Base-by-base conservation (phyloP, 2,113 vertebrate genomes). In the Orcinus orca region DNA sequence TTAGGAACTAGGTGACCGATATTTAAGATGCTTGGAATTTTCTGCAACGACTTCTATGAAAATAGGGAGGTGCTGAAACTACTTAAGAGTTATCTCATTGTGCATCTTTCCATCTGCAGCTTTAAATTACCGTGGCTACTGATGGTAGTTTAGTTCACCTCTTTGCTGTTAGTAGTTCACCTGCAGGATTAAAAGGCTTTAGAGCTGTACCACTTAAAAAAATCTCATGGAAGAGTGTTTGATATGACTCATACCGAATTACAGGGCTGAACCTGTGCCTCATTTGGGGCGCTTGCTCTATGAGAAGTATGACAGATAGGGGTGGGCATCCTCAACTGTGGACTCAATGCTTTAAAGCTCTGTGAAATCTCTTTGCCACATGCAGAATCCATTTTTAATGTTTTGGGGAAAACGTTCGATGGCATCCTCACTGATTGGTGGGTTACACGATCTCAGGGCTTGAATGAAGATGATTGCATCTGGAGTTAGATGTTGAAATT, bases 61-160 rank as follows among this genome's bases (percentile, higher is more conserved):
- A 86, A 95, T 13, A 84, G 50, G 88, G 71, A 93, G 93, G 67
- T 90, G 85, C 60, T 88, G 68, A 47, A 94, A 80, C 84, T 94
- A 33, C 71, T 77, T 2, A 8, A 5, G 90, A 88, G 93, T 97
- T 95, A 58, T 26, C 63, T 82, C 93, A 29, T 62, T 77, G 82
- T 93, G 53, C 44, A 8, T 53, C 60, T n/a, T 90, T 60, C 36
- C 44, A 5, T 41, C 58, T 31, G 63, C 10, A 80, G 71, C 53
- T 58, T 80, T 80, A 58, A 80, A 80, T 21, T 58, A 25, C 33
- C 77, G 17, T 1, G 26, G 81, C 44, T 77, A 0, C 63, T 17
- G 44, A 9, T 38, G 96, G 41, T 9, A 67, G 63, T 55, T 87
- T 20, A 41, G 71, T 58, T 62, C 25, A 3, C 67, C 65, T 70